Evolutionary conservation across 2,888 invertebrate species (phyloP).

Genomic region (Tipula confusa): DNA sequence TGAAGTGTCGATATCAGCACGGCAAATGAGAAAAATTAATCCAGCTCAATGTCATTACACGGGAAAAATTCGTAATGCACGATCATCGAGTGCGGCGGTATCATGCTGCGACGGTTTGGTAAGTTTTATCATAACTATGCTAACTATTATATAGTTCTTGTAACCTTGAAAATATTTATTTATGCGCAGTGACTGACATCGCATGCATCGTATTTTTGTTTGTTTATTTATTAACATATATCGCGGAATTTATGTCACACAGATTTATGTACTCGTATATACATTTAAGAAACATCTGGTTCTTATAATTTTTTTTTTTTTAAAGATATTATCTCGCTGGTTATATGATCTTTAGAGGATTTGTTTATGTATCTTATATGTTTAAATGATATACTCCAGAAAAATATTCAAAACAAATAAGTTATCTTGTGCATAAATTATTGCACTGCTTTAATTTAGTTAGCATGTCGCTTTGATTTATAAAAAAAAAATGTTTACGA

Average conservation of each 20-base stretch:
- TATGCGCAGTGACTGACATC: not conserved
- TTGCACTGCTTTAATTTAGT: not conserved
- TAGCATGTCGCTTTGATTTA: not conserved
- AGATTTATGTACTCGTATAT: not conserved
- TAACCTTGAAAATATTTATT: not conserved
- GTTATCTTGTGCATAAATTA: not conserved
- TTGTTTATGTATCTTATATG: not conserved
- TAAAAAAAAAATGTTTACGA: not conserved
- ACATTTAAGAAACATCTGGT: not conserved
- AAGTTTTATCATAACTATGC: constrained; percentile 35
- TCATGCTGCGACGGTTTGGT: constrained; percentile 53
- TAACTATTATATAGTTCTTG: not conserved
- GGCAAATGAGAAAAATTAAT: constrained; percentile 40
- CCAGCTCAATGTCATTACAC: constrained; percentile 52
- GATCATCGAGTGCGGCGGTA: constrained; percentile 52
- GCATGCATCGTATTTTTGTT: not conserved
- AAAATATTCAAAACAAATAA: not conserved
- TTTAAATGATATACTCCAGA: not conserved
- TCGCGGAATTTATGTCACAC: not conserved
- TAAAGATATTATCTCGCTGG: not conserved
- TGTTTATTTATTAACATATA: not conserved
- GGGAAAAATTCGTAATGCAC: constrained; percentile 49
- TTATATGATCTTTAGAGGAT: not conserved
- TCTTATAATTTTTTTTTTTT: not conserved
- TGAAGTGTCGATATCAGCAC: constrained; percentile 40